Evolutionary conservation across 2,888 invertebrate species (phyloP).

Genomic region (Polyploca ridens): DNA sequence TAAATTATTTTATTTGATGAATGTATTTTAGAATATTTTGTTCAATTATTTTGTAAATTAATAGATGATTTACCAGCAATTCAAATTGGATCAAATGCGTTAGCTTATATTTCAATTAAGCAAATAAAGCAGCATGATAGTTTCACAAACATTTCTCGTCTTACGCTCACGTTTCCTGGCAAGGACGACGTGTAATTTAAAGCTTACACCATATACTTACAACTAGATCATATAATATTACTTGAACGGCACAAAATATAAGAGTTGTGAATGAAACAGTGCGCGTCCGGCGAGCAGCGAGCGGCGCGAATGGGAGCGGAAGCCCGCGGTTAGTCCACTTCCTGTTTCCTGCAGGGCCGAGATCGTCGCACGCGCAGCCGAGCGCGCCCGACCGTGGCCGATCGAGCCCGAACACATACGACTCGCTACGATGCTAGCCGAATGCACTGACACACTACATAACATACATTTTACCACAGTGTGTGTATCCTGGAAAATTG

Average conservation of each 20-base stretch:
- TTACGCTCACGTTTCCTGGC: constrained; percentile 50
- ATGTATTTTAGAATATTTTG: neutral
- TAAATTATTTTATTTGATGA: too few species aligned
- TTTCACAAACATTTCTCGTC: constrained; percentile 41
- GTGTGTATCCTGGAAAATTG: neutral
- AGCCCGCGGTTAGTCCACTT: constrained; percentile 84
- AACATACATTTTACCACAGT: neutral
- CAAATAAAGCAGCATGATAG: constrained; percentile 22
- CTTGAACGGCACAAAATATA: constrained; percentile 67
- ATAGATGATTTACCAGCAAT: neutral
- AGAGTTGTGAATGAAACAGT: constrained; percentile 76
- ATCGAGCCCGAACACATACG: constrained; percentile 39
- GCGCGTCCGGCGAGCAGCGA: constrained; percentile 66
- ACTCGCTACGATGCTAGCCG: constrained; percentile 32
- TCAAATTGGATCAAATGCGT: neutral
- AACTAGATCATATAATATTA: constrained; percentile 55
- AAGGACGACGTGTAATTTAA: constrained; percentile 41
- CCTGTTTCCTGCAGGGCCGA: constrained; percentile 83
- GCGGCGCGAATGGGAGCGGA: constrained; percentile 82
- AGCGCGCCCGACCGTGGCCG: constrained; percentile 63
- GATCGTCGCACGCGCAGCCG: constrained; percentile 72
- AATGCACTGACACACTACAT: constrained; percentile 25
- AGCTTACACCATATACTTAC: constrained; percentile 34
- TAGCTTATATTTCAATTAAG: neutral
- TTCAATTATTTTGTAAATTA: neutral